Evolutionary conservation across 2,797 vertebrate genomes (phyloP), one percentile per base, ranked within the genome.

Genomic region (Oreochromis mossambicus): DNA sequence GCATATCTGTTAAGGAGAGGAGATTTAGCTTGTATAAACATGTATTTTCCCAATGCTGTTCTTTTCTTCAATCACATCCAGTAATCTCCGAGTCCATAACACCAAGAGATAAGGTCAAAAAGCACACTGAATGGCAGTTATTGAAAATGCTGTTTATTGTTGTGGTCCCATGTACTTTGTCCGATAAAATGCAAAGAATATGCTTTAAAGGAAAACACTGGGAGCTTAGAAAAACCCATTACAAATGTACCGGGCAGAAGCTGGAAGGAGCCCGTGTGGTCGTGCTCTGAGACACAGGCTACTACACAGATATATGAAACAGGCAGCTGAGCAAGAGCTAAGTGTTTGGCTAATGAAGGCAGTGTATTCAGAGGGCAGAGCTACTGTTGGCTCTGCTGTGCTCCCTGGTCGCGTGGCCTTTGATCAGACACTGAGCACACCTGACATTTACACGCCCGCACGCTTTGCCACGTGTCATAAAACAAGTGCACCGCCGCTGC

Each of bases 391-490:
- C 95, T 92, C 91, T 83, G 90, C 92, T 88, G 86, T 46, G 92
- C 92, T 95, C 95, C 95, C 95, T 83, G 95, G 93, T 93, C 89
- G 92, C 87, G 19, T 95, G 95, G 92, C 95, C 95, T 96, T 96
- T 96, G 95, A 96, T 96, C 95, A 95, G 95, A 94, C 94, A 92
- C 95, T 95, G 94, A 95, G 95, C 95, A 94, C 95, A 96, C 95
- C 95, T 99, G 98, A 98, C 98, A 99, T 99, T 99, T 99, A 98
- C 98, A 98, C 96, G 97, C 87, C 92, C 29, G 92, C 91, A 93
- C 94, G 94, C 94, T 93, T 94, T 90, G 91, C 93, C 94, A 91
- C 92, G 94, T 95, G 95, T 95, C 96, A 95, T 97, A 96, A 96
- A 95, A 95, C 95, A 95, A 96, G 94, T 85, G 80, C 93, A 89